Evolutionary conservation across 30 jellyfish, hydroid and myxozoan species (phyloP).

Genomic region (Sanderia malayensis): DNA sequence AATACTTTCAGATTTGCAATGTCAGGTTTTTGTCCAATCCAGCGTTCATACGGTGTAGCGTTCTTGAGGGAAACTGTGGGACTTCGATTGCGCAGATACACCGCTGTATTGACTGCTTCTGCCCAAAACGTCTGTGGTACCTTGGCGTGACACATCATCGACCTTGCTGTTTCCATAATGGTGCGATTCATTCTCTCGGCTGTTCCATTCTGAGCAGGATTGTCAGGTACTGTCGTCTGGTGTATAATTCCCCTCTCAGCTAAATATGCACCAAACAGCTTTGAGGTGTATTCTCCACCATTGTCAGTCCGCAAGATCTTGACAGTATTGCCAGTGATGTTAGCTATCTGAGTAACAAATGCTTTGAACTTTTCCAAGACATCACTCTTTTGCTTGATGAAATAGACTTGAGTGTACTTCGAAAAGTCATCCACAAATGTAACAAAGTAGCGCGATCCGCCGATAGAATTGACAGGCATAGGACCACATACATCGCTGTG

Average conservation of each 20-base stretch:
- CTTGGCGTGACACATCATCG: conserved; percentile 33
- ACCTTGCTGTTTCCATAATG: conserved; percentile 30
- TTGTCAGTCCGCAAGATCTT: background rate
- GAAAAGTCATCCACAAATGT: background rate
- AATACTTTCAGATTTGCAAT: no score
- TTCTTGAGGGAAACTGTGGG: conserved; percentile 19
- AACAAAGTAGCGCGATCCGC: background rate
- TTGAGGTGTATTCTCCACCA: conserved; percentile 5
- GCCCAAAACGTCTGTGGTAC: conserved; percentile 47
- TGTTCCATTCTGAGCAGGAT: background rate
- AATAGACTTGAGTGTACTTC: background rate
- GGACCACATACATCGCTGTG: conserved; percentile 37
- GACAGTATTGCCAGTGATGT: background rate
- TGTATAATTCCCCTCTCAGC: background rate
- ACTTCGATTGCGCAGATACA: conserved; percentile 42
- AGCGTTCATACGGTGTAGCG: no score
- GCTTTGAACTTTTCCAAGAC: background rate
- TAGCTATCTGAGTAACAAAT: background rate
- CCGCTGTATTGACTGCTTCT: conserved; percentile 57
- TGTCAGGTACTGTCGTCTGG: background rate
- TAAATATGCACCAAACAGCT: background rate
- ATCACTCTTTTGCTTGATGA: background rate
- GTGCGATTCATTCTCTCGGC: conserved; percentile 52
- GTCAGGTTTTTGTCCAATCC: no score
- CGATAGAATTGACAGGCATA: background rate